These are phyloP conservation scores for Cryptus armator DNA, from an alignment of 2,888 invertebrate genomes.

Conservation along the genomic window DNA sequence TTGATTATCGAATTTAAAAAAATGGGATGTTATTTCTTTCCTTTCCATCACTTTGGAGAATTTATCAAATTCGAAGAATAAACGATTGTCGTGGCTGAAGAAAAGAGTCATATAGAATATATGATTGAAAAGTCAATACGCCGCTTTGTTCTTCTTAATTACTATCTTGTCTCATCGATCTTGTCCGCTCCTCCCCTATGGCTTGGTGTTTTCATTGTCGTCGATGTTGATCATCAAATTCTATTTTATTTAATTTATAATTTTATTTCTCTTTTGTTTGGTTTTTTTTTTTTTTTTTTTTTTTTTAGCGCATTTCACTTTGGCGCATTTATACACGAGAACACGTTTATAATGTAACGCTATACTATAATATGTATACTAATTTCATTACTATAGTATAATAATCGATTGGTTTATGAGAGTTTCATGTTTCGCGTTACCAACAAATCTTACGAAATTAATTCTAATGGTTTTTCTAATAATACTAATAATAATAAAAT, in stretches of 20 bases:
- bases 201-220: constrained; percentile 58
- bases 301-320: constrained; percentile 7
- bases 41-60: neutral
- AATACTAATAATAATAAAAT: constrained; percentile 43
- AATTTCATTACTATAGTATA: constrained; percentile 26
- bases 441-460: constrained; percentile 61
- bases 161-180: neutral
- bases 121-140: neutral
- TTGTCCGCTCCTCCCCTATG: constrained; percentile 50
- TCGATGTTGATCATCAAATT: constrained; percentile 57
- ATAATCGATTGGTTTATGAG: constrained; percentile 17
- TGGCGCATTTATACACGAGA: constrained; percentile 33
- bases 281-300: neutral
- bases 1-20: constrained; percentile 32
- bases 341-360: constrained; percentile 22
- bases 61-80: neutral
- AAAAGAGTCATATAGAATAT: neutral
- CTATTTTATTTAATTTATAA: constrained; percentile 32
- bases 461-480: constrained; percentile 38
- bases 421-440: constrained; percentile 30
- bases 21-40: neutral
- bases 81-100: constrained; percentile 16
- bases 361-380: constrained; percentile 21
- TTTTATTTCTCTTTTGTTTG: constrained; percentile 20
- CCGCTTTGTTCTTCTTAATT: neutral